A percentile compares a stretch with the other conserved stretches of the same genome.
phyloP scores from a whole-genome alignment of 2,888 invertebrate genomes.

The Cataglyphis cursor region DNA sequence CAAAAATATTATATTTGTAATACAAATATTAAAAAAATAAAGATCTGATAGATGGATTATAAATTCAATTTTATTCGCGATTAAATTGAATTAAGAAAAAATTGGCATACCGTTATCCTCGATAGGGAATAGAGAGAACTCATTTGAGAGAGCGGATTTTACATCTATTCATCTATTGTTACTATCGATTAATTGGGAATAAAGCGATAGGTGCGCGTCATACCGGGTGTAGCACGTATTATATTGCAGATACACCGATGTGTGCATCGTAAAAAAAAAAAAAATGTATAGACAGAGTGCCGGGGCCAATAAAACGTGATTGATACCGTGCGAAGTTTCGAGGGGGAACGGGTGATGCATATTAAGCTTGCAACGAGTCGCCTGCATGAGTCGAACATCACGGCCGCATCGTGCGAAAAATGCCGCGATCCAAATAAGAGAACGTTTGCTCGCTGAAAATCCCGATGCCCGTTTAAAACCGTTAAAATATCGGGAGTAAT shows the following conservation, averaged over 20 bases:
- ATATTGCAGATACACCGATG: constrained; percentile 20
- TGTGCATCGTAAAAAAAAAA: constrained; percentile 46
- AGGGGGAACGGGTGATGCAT: constrained; percentile 29
- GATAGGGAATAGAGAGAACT: constrained; percentile 8
- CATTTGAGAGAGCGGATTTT: constrained; percentile 10
- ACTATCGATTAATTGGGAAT: constrained; percentile 35
- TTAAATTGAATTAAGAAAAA: constrained; percentile 1
- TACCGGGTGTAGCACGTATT: constrained; percentile 13
- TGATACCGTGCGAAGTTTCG: constrained; percentile 46
- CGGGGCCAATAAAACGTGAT: constrained; percentile 52
- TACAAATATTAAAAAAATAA: not conserved
- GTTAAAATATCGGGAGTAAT: not conserved
- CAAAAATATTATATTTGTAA: not conserved
- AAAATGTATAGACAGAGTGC: constrained; percentile 40
- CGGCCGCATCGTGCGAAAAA: constrained; percentile 8
- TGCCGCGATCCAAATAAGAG: constrained; percentile 10
- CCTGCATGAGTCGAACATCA: constrained; percentile 6
- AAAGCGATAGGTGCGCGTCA: constrained; percentile 26
- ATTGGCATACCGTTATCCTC: constrained; percentile 6
- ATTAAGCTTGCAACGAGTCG: constrained; percentile 31
- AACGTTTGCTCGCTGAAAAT: not conserved
- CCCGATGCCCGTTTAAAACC: constrained; percentile 1
- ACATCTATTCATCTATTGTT: constrained; percentile 40
- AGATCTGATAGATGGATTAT: not conserved
- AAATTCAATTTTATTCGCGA: constrained; percentile 7